Conservation (phyloP, 1,140 invertebrate species). For the Lordiphosa clarofinis region DNA sequence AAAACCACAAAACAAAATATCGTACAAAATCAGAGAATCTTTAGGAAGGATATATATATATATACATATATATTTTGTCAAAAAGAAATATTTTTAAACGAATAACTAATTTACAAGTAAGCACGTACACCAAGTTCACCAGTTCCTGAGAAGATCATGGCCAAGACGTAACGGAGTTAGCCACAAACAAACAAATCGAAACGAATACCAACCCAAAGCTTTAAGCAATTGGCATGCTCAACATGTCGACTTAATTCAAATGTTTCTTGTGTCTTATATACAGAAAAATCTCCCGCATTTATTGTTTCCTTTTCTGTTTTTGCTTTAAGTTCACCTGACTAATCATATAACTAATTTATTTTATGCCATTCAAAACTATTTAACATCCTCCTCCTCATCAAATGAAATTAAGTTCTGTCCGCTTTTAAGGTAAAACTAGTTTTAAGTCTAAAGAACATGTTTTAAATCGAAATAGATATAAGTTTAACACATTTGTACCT, state of each 20-base stretch:
- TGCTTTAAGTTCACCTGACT: constrained; percentile 35
- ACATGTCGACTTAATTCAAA: constrained; percentile 25
- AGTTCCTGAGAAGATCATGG: constrained; percentile 54
- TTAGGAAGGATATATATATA: constrained; percentile 26
- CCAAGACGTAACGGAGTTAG: constrained; percentile 36
- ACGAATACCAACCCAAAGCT: constrained; percentile 53
- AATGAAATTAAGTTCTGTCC: constrained; percentile 32
- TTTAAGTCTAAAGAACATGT: constrained; percentile 28
- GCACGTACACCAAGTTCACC: constrained; percentile 50
- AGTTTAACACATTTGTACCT: constrained; percentile 64
- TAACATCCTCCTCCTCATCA: constrained; percentile 15
- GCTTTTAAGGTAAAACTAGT: constrained; percentile 53
- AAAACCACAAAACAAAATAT: constrained; percentile 25
- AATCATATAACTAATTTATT: constrained; percentile 56
- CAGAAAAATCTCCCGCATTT: constrained; percentile 50
- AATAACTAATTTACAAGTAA: constrained; percentile 40
- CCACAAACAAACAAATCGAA: constrained; percentile 28
- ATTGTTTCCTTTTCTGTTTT: constrained; percentile 32
- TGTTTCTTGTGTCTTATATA: constrained; percentile 48
- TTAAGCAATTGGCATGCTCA: constrained; percentile 41
- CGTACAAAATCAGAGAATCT: constrained; percentile 41
- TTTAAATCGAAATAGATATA: constrained; percentile 48
- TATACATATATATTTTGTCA: constrained; percentile 15
- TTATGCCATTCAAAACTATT: constrained; percentile 28
- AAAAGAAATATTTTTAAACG: constrained; percentile 41